Evolutionary conservation across 2,113 vertebrate genomes (phyloP).

Genomic region (Osmerus mordax): DNA sequence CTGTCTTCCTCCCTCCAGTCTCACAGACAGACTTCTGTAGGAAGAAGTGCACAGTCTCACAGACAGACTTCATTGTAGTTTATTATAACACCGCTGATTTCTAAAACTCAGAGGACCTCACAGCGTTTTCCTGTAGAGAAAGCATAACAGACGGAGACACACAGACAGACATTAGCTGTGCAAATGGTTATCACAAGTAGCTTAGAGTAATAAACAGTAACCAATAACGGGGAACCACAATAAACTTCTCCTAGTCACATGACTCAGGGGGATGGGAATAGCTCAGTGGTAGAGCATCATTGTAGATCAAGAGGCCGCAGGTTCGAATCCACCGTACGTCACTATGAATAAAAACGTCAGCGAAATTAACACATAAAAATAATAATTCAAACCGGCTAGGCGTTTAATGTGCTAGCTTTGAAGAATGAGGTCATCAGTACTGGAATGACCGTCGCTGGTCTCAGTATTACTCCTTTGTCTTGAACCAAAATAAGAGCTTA

Average conservation of each 20-base stretch:
- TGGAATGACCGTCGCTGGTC: conserved; percentile 1
- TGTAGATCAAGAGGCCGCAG: no score
- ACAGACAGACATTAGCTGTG: conserved; percentile 17
- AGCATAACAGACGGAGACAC: conserved; percentile 30
- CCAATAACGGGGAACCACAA: conserved; percentile 8
- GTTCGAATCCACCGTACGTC: background rate
- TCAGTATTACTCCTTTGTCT: background rate
- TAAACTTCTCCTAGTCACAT: no score
- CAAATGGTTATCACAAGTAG: conserved; percentile 39
- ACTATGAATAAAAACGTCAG: conserved; percentile 1
- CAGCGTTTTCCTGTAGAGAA: conserved; percentile 11
- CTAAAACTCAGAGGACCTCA: conserved; percentile 10
- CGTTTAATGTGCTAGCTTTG: background rate
- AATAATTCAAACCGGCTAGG: background rate
- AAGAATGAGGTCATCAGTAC: conserved; percentile 14
- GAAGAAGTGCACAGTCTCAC: background rate
- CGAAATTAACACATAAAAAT: conserved; percentile 5
- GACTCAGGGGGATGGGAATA: no score
- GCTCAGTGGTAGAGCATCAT: no score
- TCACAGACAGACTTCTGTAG: background rate
- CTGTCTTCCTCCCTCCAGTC: no score
- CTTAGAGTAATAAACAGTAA: conserved; percentile 39
- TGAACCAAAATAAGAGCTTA: no score
- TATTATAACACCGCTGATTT: conserved; percentile 17
- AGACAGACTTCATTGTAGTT: conserved; percentile 4